These are phyloP conservation scores for Temnothorax curvispinosus DNA, from an alignment of 1,140 invertebrate species.

Conservation along the genomic window DNA sequence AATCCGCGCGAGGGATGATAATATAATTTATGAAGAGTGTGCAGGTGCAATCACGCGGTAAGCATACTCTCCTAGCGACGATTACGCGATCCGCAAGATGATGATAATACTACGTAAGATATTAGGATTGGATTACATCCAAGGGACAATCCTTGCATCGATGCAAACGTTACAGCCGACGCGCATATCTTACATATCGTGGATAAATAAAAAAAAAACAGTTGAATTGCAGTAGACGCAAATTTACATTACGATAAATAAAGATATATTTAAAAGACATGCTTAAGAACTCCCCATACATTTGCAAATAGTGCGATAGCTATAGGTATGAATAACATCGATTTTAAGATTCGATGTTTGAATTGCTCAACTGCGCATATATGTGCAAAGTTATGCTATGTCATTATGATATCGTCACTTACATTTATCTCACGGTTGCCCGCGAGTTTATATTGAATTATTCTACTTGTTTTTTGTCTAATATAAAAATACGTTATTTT, in stretches of 20 bases:
- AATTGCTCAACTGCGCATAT: background rate
- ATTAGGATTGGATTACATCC: background rate
- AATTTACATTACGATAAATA: background rate
- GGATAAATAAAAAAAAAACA: background rate
- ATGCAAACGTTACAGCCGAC: background rate
- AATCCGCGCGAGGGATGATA: conserved; percentile 16
- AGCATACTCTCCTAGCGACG: conserved; percentile 1
- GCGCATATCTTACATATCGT: background rate
- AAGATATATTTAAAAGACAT: background rate
- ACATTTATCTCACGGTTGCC: background rate
- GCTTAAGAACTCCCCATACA: background rate
- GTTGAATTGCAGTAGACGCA: background rate
- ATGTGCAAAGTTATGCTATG: background rate
- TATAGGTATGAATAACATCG: no score
- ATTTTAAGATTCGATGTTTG: background rate
- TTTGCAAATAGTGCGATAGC: background rate
- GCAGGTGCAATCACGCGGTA: background rate
- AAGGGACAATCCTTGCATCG: background rate
- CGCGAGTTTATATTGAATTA: background rate
- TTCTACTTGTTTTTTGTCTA: background rate
- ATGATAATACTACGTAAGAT: conserved; percentile 4
- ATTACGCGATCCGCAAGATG: conserved; percentile 3
- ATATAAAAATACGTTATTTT: background rate
- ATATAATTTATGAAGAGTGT: conserved; percentile 44
- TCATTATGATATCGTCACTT: background rate